These are phyloP conservation scores for Chromobotia macracanthus DNA, from an alignment of 2,797 vertebrate species.

Conservation along the genomic window DNA sequence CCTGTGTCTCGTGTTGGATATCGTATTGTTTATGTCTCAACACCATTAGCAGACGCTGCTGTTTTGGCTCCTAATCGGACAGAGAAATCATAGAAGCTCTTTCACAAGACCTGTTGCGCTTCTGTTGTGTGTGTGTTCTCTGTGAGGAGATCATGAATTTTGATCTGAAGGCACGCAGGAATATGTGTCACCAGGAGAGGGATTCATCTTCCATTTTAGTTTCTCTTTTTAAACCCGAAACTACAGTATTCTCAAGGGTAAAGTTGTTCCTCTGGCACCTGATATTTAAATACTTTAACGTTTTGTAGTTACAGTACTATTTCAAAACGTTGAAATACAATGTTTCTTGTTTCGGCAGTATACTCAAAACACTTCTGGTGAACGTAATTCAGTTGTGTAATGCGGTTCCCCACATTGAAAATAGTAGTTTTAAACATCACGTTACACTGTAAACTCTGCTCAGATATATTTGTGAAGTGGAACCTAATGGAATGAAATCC, in stretches of 20 bases:
- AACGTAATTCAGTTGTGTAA: too few species aligned
- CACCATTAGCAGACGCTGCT: constrained; percentile 4
- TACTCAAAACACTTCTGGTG: too few species aligned
- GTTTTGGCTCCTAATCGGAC: background rate
- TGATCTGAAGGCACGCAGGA: background rate
- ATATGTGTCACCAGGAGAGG: background rate
- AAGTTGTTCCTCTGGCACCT: background rate
- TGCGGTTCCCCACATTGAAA: too few species aligned
- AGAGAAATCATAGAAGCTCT: constrained; percentile 6
- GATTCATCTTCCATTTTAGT: background rate
- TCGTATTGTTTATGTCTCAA: constrained; percentile 16
- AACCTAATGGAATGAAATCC: too few species aligned
- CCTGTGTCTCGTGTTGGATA: background rate
- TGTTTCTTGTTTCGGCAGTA: too few species aligned
- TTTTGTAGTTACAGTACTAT: too few species aligned
- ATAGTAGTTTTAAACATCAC: too few species aligned
- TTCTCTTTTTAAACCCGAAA: background rate
- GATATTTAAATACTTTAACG: too few species aligned
- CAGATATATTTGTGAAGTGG: too few species aligned
- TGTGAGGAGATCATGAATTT: background rate
- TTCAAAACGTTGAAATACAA: too few species aligned
- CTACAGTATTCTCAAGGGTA: background rate
- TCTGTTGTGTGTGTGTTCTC: background rate
- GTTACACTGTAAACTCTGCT: too few species aligned
- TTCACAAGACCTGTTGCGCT: background rate